A percentile compares a stretch with the other conserved stretches of the same genome.
phyloP scores from a whole-genome alignment of 2,113 vertebrate species.

The Machaerirhynchus nigripectus region DNA sequence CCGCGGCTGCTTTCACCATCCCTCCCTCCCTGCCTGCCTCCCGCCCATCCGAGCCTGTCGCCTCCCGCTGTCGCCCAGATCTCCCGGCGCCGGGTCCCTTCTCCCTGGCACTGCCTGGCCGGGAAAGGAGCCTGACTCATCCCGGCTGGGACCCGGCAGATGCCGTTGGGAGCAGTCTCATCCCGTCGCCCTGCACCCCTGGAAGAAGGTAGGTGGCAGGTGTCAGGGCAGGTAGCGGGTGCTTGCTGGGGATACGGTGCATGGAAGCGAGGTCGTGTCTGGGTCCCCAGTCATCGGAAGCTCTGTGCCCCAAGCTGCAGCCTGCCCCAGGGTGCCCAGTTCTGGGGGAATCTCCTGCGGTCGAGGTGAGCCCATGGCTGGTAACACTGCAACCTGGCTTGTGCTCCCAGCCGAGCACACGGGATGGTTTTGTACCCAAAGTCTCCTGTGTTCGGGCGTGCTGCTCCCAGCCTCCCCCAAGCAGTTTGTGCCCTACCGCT shows the following conservation, averaged over 20 bases:
- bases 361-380: background rate
- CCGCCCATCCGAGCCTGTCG: background rate
- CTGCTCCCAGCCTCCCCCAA: background rate
- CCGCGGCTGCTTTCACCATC: background rate
- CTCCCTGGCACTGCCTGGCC: constrained; percentile 29
- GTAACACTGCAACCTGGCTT: background rate
- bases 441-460: background rate
- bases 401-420: background rate
- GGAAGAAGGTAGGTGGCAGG: constrained; percentile 32
- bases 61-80: background rate
- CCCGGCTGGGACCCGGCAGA: background rate
- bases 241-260: background rate
- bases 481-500: background rate
- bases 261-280: background rate
- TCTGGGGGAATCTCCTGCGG: background rate
- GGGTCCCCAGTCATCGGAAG: background rate
- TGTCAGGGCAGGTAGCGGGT: background rate
- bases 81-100: background rate
- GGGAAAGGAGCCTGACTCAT: background rate
- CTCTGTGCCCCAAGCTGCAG: background rate
- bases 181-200: background rate
- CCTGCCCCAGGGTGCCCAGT: background rate
- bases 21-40: background rate
- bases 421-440: background rate
- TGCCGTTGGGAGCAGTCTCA: background rate